Base-by-base conservation (phyloP, 2,888 invertebrate genomes). In the Noctua janthe region DNA sequence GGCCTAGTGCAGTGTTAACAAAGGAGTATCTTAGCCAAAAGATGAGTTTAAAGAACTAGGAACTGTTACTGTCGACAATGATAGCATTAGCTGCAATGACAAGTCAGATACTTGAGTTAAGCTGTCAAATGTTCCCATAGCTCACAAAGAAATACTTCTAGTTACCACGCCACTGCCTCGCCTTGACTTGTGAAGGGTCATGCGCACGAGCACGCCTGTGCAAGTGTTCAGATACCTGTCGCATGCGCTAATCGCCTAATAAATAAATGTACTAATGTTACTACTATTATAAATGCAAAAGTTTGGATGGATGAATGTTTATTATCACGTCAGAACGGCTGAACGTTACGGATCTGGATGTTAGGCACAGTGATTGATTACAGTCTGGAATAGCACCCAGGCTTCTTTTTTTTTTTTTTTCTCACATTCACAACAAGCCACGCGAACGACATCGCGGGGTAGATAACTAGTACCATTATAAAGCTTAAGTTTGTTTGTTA, bases 141-240 rank as follows among this genome's bases (percentile, higher is more conserved):
- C 51, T 80, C 64, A 80, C 80, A 81, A 79, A 71, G 73, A 76
- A 82, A 83, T 81, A 82, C 62, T 82, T 83, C 72, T 74, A 78
- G 74, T 79, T 62, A 71, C 64, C 73, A 82, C 74, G 77, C 69
- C 11, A 87, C 80, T 29, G 82, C 85, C 89, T 94, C 73, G 91
- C 95, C 95, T 95, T 95, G 95, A 94, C 94, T 94, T 90, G 93
- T 92, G 92, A 94, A 94, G 94, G 94, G 94, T 95, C 94, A 93
- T 90, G 91, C 90, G 88, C 88, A 88, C 89, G 88, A 62, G 39
- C 69, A 47, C 87, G 88, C 86, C 86, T 87, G 54, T 85, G 29
- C 56, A 71, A 69, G 69, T 76, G 74, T 5, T 71, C 70, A 82
- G 80, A 91, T 90, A 87, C 89, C 90, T 84, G 79, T 79, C 81